Percentiles rank a stretch among this genome's conserved stretches.
These are phyloP conservation scores for Andrena fulva DNA, from an alignment of 2,888 invertebrate species.

Conservation along the genomic window DNA sequence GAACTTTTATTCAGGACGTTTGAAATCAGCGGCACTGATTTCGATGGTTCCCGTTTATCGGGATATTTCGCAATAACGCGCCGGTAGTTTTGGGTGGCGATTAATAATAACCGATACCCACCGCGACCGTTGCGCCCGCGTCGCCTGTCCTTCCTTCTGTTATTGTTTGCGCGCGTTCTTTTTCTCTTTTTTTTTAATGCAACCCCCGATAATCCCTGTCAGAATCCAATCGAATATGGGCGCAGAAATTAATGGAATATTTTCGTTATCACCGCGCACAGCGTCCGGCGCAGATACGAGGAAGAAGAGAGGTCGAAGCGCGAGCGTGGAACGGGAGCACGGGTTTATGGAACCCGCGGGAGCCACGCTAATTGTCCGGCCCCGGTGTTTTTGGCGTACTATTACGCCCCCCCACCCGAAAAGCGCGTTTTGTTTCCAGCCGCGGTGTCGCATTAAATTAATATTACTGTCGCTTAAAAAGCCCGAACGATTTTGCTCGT, in stretches of 20 bases:
- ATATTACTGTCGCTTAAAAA: slow-evolving; percentile 44
- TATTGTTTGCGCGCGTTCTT: too few species aligned
- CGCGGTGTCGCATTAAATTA: slow-evolving; percentile 49
- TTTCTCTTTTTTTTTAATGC: slow-evolving; percentile 33
- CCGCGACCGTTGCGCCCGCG: slow-evolving; percentile 29
- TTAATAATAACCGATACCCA: slow-evolving; percentile 59
- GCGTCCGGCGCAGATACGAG: slow-evolving; percentile 50
- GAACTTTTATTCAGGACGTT: slow-evolving; percentile 42
- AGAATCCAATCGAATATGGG: slow-evolving; percentile 56
- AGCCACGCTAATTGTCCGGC: slow-evolving; percentile 54
- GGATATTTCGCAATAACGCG: slow-evolving; percentile 41
- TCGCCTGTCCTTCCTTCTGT: not conserved
- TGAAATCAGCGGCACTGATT: slow-evolving; percentile 36
- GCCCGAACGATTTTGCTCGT: slow-evolving; percentile 5
- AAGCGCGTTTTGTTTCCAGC: slow-evolving; percentile 32
- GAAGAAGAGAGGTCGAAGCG: slow-evolving; percentile 30
- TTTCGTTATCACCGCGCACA: slow-evolving; percentile 56
- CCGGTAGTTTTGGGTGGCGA: slow-evolving; percentile 37
- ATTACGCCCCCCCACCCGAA: slow-evolving; percentile 24
- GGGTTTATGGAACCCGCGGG: slow-evolving; percentile 58
- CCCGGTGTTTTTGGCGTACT: slow-evolving; percentile 52
- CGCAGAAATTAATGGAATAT: slow-evolving; percentile 65
- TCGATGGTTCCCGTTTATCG: slow-evolving; percentile 44
- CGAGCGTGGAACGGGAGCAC: slow-evolving; percentile 44
- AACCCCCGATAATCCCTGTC: slow-evolving; percentile 61